Percentiles rank a stretch among this genome's conserved stretches.
Conservation (phyloP, 2,797 vertebrate species). For the Cercopithecus hamlyni region DNA sequence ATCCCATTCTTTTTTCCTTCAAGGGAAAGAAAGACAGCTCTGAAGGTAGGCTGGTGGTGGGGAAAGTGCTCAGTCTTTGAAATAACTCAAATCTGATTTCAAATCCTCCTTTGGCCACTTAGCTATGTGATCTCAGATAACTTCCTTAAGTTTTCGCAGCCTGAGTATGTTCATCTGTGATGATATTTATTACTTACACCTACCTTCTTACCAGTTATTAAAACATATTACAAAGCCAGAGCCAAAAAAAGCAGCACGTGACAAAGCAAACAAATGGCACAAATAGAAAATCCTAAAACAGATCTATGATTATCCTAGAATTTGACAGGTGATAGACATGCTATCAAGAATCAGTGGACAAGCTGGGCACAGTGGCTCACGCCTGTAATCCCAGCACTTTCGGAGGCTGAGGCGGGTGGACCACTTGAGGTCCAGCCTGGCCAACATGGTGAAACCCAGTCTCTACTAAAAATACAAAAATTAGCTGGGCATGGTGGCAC, state of each 20-base stretch:
- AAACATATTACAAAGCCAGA: not conserved
- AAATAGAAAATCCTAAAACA: not conserved
- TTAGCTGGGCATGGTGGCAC: too few relatives aligned
- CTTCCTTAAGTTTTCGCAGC: not conserved
- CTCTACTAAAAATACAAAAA: too few relatives aligned
- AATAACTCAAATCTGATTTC: not conserved
- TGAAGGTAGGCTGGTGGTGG: not conserved
- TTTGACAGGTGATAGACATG: not conserved
- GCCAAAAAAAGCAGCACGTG: not conserved
- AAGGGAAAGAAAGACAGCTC: not conserved
- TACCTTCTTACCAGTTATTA: not conserved
- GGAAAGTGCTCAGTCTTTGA: not conserved
- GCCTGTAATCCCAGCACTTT: too few relatives aligned
- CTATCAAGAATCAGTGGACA: not conserved
- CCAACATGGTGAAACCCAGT: too few relatives aligned
- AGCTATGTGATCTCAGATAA: not conserved
- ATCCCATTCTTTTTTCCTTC: not conserved
- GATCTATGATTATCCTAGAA: not conserved
- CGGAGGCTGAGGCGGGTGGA: too few relatives aligned
- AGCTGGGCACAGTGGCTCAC: accelerated
- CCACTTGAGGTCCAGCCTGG: too few relatives aligned
- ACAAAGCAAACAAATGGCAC: not conserved
- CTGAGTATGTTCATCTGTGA: not conserved
- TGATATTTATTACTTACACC: not conserved
- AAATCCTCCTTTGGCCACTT: not conserved